A percentile compares a stretch with the other conserved stretches of the same genome.
These are phyloP conservation scores for Austrolebias charrua DNA, from an alignment of 2,797 vertebrate species.

Conservation along the genomic window DNA sequence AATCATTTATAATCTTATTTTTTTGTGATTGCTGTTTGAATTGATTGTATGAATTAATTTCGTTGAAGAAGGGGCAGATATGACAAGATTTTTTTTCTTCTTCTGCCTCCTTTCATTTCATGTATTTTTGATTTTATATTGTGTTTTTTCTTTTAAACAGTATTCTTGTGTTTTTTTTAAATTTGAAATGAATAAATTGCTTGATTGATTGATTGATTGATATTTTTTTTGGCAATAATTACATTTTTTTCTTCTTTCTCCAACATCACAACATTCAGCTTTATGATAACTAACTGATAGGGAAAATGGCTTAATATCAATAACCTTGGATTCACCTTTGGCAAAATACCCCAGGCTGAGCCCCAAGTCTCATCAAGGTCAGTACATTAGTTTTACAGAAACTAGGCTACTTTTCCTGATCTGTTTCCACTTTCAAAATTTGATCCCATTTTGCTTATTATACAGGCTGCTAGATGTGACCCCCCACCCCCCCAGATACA, in stretches of 20 bases:
- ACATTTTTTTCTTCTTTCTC: slow-evolving; percentile 34
- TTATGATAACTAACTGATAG: slow-evolving; percentile 19
- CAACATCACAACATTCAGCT: slow-evolving; percentile 23
- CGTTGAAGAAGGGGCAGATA: too few species aligned
- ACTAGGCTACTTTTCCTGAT: slow-evolving; percentile 48
- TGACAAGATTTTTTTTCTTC: too few species aligned
- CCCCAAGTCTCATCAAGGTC: slow-evolving; percentile 65
- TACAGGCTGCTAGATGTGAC: slow-evolving; percentile 56
- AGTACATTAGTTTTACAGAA: slow-evolving; percentile 49
- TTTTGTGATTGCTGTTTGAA: too few species aligned
- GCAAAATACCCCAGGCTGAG: slow-evolving; percentile 53
- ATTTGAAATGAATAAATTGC: too few species aligned
- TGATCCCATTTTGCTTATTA: slow-evolving; percentile 71
- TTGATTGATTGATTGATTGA: too few species aligned
- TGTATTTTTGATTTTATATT: too few species aligned
- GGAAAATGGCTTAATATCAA: slow-evolving; percentile 45
- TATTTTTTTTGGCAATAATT: slow-evolving; percentile 24
- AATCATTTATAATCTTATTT: too few species aligned
- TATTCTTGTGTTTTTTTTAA: too few species aligned
- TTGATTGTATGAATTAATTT: too few species aligned
- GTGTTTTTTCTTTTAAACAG: too few species aligned
- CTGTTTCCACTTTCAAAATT: slow-evolving; percentile 65
- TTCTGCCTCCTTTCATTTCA: too few species aligned
- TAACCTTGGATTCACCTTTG: slow-evolving; percentile 64
- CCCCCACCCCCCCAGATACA: slow-evolving; percentile 56